Evolutionary conservation across 2,888 invertebrate genomes (phyloP), one percentile per base, ranked within the genome.

Genomic region (Eurois occulta): DNA sequence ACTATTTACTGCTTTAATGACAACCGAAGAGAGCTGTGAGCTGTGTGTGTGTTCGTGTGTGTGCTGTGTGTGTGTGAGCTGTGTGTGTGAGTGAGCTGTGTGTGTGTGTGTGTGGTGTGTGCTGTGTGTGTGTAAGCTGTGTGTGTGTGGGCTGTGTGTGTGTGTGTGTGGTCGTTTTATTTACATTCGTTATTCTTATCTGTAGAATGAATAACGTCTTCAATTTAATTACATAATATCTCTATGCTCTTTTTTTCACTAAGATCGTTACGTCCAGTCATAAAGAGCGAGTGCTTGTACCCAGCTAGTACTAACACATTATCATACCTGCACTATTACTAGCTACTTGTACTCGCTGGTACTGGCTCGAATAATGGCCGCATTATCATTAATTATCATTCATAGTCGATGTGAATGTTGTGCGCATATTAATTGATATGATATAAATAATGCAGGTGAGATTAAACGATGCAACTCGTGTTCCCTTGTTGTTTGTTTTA

Each of bases 361-460:
- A 72, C 69, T 58, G 60, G 38, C 64, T 75, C 24, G 83, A 71
- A 86, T 78, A 81, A 84, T 70, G 69, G 75, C 52, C 64, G 67
- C 72, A 77, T 77, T 84, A 84, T 85, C 79, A 85, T 76, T 88
- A 82, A 82, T 89, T 81, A 89, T 85, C 83, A 88, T 84, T 82
- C 87, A 88, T 81, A 84, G 52, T 83, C 76, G 77, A 88, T 83
- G 73, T 66, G 80, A 81, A 81, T 82, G 83, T 81, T 78, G 80
- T 62, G 41, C 78, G 86, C 87, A 90, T 89, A 85, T 83, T 89
- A 88, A 90, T 89, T 81, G 71, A 80, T 28, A 81, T 68, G 60
- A 60, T 82, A 87, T 90, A 80, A 80, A 81, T 84, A 83, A 87
- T 87, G 85, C 84, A 80, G 70, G 68, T 71, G 75, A 70, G 76